A percentile compares a stretch with the other conserved stretches of the same genome.
phyloP scores from a whole-genome alignment of 2,888 invertebrate species.

The Dynastes tityus region DNA sequence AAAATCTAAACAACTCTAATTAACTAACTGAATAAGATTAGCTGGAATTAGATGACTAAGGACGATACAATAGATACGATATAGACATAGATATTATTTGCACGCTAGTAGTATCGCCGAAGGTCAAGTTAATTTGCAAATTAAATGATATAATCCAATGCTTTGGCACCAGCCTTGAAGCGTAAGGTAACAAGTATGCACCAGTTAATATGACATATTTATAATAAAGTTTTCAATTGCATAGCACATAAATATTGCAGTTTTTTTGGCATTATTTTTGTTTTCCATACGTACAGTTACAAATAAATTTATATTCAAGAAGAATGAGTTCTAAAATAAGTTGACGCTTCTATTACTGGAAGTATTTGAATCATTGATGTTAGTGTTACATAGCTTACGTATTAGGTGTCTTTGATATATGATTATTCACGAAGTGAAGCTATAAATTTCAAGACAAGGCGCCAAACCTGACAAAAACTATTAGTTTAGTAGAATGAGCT shows the following conservation, averaged over 20 bases:
- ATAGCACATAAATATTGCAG: background rate
- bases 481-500: background rate
- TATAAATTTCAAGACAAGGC: slow-evolving; percentile 5
- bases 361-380: background rate
- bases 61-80: slow-evolving; percentile 2
- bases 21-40: background rate
- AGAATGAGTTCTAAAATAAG: too few species aligned
- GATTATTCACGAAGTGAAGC: background rate
- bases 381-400: background rate
- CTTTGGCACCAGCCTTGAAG: slow-evolving; percentile 7
- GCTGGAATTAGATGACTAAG: slow-evolving; percentile 34
- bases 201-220: background rate
- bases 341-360: too few species aligned
- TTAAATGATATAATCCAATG: slow-evolving; percentile 1
- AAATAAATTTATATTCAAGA: too few species aligned
- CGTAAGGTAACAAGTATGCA: background rate
- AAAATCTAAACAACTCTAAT: background rate
- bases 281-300: background rate
- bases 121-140: slow-evolving; percentile 32
- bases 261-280: background rate
- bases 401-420: background rate
- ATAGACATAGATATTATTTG: slow-evolving; percentile 3
- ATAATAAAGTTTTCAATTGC: background rate
- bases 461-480: slow-evolving; percentile 6
- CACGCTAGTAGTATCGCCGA: background rate